Evolutionary conservation across 1,140 invertebrate species (phyloP).

Genomic region (Polypedilum vanderplanki): DNA sequence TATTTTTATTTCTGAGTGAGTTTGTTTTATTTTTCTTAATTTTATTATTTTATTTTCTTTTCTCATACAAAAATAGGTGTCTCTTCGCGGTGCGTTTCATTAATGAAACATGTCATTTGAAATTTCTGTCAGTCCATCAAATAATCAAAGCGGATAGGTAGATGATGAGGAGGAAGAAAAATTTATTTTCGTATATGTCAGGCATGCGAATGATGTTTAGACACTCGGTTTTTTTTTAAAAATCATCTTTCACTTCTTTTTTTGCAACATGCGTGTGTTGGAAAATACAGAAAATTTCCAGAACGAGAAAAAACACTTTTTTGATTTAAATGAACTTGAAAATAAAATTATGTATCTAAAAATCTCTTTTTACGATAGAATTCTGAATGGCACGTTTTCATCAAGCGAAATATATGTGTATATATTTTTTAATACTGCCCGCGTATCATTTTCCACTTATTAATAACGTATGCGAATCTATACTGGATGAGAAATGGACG

Average conservation of each 20-base stretch:
- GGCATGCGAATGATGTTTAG: neutral
- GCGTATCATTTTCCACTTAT: constrained; percentile 28
- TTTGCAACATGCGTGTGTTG: neutral
- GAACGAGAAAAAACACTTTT: neutral
- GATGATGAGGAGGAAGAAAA: neutral
- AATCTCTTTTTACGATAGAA: neutral
- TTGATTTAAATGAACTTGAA: constrained; percentile 18
- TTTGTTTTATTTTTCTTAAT: neutral
- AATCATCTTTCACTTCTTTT: neutral
- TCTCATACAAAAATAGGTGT: constrained; percentile 20
- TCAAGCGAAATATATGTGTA: neutral
- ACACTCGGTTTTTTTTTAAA: neutral
- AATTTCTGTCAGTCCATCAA: constrained; percentile 22
- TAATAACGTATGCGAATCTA: constrained; percentile 8
- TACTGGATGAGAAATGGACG: constrained; percentile 11
- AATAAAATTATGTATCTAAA: neutral
- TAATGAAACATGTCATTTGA: constrained; percentile 28
- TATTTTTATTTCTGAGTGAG: neutral
- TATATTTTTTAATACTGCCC: neutral
- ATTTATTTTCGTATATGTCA: neutral
- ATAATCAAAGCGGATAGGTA: constrained; percentile 5
- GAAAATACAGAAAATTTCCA: neutral
- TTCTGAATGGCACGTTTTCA: constrained; percentile 24
- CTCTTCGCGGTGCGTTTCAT: constrained; percentile 21
- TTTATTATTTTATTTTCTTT: neutral